Evolutionary conservation across 2,113 vertebrate genomes (phyloP).

Genomic region (Plotosus lineatus): DNA sequence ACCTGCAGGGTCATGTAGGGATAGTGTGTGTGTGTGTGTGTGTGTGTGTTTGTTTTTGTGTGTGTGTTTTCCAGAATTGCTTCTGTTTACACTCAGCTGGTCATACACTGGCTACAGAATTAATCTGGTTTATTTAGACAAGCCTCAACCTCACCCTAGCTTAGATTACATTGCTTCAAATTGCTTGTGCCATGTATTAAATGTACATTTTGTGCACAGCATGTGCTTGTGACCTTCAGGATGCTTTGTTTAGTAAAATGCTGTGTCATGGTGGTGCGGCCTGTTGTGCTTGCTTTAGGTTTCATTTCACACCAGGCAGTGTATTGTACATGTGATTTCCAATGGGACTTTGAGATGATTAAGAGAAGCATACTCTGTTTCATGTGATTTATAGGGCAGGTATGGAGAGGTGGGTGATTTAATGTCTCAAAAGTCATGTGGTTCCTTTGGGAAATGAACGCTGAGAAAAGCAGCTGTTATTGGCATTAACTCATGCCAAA

Average conservation of each 20-base stretch:
- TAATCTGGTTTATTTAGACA: background rate
- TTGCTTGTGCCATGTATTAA: background rate
- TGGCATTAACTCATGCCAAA: background rate
- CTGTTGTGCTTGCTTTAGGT: background rate
- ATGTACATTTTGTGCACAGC: background rate
- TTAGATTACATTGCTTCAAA: background rate
- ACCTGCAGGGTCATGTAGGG: constrained; percentile 14
- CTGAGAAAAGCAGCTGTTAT: background rate
- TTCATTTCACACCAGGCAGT: background rate
- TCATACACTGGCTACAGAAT: background rate
- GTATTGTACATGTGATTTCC: background rate
- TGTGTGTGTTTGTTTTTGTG: background rate
- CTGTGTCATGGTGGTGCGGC: constrained; percentile 12
- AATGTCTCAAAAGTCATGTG: background rate
- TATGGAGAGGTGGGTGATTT: constrained; percentile 7
- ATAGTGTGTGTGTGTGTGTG: constrained; percentile 40
- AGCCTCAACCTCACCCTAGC: background rate
- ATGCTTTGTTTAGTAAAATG: constrained; percentile 8
- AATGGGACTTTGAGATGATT: background rate
- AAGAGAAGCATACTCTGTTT: background rate
- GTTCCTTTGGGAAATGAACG: background rate
- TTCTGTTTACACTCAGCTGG: background rate
- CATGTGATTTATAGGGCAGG: background rate
- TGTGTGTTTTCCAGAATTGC: background rate
- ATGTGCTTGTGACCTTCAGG: background rate